These are phyloP conservation scores for Poliocrania exsul DNA, from an alignment of 2,797 vertebrate genomes.

Conservation along the genomic window DNA sequence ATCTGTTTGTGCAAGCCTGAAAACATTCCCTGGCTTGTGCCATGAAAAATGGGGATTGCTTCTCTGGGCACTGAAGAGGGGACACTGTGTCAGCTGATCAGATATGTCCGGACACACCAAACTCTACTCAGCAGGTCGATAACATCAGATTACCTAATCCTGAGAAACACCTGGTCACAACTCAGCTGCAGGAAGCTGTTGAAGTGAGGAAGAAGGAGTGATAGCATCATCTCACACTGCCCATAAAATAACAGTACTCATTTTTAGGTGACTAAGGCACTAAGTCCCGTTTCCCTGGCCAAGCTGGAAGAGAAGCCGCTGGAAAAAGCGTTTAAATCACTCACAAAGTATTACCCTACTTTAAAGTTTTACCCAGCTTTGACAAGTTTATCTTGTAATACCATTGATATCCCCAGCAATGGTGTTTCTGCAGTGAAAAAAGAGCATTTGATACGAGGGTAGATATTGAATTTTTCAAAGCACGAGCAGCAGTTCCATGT, in stretches of 20 bases:
- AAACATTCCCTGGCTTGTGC: not conserved
- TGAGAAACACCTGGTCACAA: conserved; percentile 11
- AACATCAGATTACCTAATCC: conserved; percentile 46
- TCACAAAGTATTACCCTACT: not conserved
- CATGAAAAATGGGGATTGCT: conserved; percentile 27
- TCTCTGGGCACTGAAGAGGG: not conserved
- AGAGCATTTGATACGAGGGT: not conserved
- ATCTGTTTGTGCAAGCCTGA: conserved; percentile 28
- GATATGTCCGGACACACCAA: not conserved
- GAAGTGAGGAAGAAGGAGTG: not conserved
- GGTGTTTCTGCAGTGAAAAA: not conserved
- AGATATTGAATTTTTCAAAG: not conserved
- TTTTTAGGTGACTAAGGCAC: not conserved
- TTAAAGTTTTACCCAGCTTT: not conserved
- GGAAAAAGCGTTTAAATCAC: not conserved
- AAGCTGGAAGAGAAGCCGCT: not conserved
- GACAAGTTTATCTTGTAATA: conserved; percentile 7
- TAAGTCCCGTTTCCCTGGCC: not conserved
- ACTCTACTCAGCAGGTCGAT: not conserved
- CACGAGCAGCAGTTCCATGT: not conserved
- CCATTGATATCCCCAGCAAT: not conserved
- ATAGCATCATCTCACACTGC: not conserved
- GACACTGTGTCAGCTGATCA: not conserved
- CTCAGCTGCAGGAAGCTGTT: conserved; percentile 14
- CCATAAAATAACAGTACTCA: not conserved